Conservation (phyloP, 2,113 vertebrate genomes). For the Plecturocebus donacophilus region DNA sequence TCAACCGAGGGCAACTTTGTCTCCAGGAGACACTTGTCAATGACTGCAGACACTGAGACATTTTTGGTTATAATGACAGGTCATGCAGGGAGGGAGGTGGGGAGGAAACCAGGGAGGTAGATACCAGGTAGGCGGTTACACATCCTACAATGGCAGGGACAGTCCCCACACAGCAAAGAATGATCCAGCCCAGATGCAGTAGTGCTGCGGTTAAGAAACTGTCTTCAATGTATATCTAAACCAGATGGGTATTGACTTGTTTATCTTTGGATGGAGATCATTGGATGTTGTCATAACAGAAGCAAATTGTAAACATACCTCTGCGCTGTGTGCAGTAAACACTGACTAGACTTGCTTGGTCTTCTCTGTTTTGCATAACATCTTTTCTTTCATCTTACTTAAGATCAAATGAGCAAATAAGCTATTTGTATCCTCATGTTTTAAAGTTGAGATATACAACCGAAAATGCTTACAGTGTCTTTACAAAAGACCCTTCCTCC, state of each 20-base stretch:
- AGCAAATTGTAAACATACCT: too few species aligned
- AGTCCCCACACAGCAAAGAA: accelerated
- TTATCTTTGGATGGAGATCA: neutral
- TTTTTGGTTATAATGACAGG: too few species aligned
- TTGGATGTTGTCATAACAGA: accelerated
- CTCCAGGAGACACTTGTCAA: too few species aligned
- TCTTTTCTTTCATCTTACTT: neutral
- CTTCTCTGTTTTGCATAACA: neutral
- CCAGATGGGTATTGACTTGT: accelerated
- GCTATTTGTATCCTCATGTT: accelerated
- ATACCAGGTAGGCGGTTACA: too few species aligned
- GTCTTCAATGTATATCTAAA: accelerated
- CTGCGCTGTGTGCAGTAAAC: accelerated
- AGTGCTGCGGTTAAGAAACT: neutral
- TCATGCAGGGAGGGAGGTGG: neutral
- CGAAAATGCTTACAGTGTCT: accelerated
- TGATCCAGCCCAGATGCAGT: accelerated
- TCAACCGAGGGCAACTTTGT: neutral
- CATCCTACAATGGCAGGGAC: accelerated
- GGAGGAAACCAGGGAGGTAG: accelerated
- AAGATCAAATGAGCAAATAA: neutral
- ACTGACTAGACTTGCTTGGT: neutral
- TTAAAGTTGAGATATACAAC: too few species aligned
- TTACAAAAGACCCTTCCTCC: neutral
- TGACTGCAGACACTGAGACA: neutral